A percentile compares a stretch with the other conserved stretches of the same genome.
These are phyloP conservation scores for Chelidonichthys spinosus DNA, from an alignment of 2,797 vertebrate genomes.

Conservation along the genomic window DNA sequence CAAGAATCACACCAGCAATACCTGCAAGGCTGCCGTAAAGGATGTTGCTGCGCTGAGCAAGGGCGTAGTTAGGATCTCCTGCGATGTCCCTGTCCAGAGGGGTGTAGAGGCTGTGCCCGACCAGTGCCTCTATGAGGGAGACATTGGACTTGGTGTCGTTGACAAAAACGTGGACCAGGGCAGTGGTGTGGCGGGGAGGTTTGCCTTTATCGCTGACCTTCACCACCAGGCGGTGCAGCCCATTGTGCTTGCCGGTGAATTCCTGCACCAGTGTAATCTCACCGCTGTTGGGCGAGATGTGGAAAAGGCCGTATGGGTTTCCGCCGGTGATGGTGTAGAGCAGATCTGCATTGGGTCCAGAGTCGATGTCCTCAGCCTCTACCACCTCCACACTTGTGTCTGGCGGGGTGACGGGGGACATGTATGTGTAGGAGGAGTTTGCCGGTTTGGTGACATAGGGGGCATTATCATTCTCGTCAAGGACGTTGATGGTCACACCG, in stretches of 20 bases:
- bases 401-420: slow-evolving; percentile 87
- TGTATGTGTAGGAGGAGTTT: slow-evolving; percentile 93
- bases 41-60: slow-evolving; percentile 91
- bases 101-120: slow-evolving; percentile 96
- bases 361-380: slow-evolving; percentile 95
- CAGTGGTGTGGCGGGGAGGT: slow-evolving; percentile 91
- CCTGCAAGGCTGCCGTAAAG: slow-evolving; percentile 93
- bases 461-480: slow-evolving; percentile 97
- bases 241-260: slow-evolving; percentile 92
- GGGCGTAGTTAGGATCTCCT: slow-evolving; percentile 93
- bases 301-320: slow-evolving; percentile 95
- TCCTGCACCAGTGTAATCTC: slow-evolving; percentile 93
- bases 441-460: slow-evolving; percentile 95
- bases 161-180: slow-evolving; percentile 95
- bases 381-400: slow-evolving; percentile 92
- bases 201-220: slow-evolving; percentile 94
- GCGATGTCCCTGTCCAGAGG: slow-evolving; percentile 96
- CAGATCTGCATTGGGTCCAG: slow-evolving; percentile 91
- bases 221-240: slow-evolving; percentile 95
- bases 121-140: slow-evolving; percentile 91
- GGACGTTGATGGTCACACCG: slow-evolving; percentile 95
- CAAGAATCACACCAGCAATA: slow-evolving; percentile 90
- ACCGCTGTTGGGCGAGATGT: slow-evolving; percentile 90
- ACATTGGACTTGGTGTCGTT: slow-evolving; percentile 94
- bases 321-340: slow-evolving; percentile 92